Evolutionary conservation across 2,797 vertebrate genomes (phyloP).

Genomic region (Heliangelus exortis): DNA sequence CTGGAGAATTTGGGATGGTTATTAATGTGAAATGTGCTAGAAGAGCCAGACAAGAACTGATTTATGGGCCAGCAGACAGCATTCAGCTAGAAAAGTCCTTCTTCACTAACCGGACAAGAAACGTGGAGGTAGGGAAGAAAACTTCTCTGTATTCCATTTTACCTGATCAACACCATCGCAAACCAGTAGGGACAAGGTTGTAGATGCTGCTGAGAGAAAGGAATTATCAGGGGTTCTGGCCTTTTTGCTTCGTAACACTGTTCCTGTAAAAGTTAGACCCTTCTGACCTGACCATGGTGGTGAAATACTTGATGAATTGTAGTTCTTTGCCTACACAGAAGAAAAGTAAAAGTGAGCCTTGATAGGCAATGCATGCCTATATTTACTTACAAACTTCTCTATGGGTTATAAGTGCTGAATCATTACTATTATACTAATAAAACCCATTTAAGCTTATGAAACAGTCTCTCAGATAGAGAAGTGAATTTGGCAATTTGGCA

Average conservation of each 20-base stretch:
- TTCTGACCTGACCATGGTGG: background rate
- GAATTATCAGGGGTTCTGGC: background rate
- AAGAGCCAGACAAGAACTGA: background rate
- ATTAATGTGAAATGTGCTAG: background rate
- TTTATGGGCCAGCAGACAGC: background rate
- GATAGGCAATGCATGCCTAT: background rate
- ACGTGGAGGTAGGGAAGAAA: background rate
- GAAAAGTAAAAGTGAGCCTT: background rate
- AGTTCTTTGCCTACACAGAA: background rate
- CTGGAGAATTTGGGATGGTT: background rate
- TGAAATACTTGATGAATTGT: background rate
- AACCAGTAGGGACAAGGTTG: background rate
- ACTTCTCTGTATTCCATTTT: background rate
- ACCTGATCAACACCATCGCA: background rate
- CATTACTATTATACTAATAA: conserved; percentile 35
- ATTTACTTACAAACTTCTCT: conserved; percentile 25
- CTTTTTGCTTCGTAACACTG: background rate
- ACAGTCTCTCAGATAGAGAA: background rate
- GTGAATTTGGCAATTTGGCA: conserved; percentile 16
- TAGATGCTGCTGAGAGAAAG: background rate
- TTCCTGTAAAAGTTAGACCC: background rate
- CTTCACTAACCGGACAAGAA: background rate
- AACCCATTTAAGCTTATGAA: background rate
- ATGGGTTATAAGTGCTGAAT: conserved; percentile 9
- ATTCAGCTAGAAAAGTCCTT: background rate